These are phyloP conservation scores for Ectemnius cavifrons DNA, from an alignment of 2,888 invertebrate genomes.

Conservation along the genomic window DNA sequence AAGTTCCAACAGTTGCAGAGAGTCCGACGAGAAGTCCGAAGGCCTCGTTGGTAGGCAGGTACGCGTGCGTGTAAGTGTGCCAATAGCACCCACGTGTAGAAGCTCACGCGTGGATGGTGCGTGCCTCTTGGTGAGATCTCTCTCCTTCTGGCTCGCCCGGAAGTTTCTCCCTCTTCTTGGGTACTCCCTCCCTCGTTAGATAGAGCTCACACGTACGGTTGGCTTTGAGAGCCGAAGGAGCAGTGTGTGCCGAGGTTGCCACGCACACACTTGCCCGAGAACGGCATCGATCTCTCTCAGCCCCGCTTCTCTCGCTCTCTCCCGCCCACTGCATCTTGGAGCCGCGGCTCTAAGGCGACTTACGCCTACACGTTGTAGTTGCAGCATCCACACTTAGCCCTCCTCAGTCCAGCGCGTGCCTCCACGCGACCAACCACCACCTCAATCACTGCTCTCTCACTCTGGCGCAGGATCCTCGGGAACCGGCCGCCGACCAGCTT, in stretches of 20 bases:
- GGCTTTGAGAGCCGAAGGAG: constrained; percentile 24
- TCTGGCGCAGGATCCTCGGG: constrained; percentile 63
- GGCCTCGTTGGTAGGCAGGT: neutral
- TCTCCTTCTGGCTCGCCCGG: constrained; percentile 21
- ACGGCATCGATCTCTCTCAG: constrained; percentile 36
- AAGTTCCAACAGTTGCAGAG: neutral
- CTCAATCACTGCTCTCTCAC: constrained; percentile 66
- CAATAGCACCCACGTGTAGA: constrained; percentile 60
- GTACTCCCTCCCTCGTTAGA: constrained; percentile 7
- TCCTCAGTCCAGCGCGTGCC: constrained; percentile 78
- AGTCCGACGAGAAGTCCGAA: neutral
- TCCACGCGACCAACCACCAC: constrained; percentile 78
- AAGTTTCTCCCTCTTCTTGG: constrained; percentile 21
- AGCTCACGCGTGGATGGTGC: constrained; percentile 31
- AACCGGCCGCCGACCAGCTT: constrained; percentile 47
- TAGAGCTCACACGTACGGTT: constrained; percentile 21
- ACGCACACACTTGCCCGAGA: constrained; percentile 7
- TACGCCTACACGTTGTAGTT: constrained; percentile 76
- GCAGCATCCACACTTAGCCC: constrained; percentile 77
- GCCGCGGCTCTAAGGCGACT: constrained; percentile 68
- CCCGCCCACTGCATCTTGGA: constrained; percentile 45
- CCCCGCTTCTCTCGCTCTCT: constrained; percentile 46
- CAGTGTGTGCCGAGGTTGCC: constrained; percentile 25
- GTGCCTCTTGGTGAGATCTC: constrained; percentile 38
- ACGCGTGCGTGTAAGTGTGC: constrained; percentile 58